These are phyloP conservation scores for Ophion ellenae DNA, from an alignment of 2,888 invertebrate species.

Conservation along the genomic window DNA sequence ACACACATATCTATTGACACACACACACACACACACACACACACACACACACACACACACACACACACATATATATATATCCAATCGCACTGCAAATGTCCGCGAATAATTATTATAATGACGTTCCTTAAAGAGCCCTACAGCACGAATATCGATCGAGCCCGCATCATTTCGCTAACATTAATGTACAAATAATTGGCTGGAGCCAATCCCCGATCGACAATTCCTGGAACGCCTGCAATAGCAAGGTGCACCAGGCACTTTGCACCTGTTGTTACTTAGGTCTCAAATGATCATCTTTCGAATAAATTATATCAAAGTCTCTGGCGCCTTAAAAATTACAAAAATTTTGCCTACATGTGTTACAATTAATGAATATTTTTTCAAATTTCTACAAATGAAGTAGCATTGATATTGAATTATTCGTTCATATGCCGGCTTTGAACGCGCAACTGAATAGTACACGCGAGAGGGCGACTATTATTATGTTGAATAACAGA, in stretches of 20 bases:
- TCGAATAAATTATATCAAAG: no score
- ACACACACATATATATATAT: no score
- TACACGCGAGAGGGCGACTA: neutral
- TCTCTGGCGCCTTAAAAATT: no score
- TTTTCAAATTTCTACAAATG: no score
- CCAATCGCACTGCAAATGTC: neutral
- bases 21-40: no score
- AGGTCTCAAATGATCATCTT: neutral
- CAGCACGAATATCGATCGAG: slow-evolving; percentile 1
- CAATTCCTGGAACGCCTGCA: neutral
- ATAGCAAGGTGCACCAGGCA: slow-evolving; percentile 18
- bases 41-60: no score
- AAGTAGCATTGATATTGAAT: no score
- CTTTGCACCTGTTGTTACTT: slow-evolving; percentile 12
- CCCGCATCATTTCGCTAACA: slow-evolving; percentile 30
- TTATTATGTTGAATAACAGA: slow-evolving; percentile 6
- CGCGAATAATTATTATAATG: neutral
- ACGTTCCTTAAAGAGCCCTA: neutral
- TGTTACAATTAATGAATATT: no score
- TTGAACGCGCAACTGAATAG: neutral
- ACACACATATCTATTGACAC: no score
- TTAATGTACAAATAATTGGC: neutral
- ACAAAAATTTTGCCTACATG: no score
- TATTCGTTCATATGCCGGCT: neutral
- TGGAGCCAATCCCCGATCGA: neutral